Conservation (phyloP, 2,113 vertebrate genomes). For the Antechinus flavipes region DNA sequence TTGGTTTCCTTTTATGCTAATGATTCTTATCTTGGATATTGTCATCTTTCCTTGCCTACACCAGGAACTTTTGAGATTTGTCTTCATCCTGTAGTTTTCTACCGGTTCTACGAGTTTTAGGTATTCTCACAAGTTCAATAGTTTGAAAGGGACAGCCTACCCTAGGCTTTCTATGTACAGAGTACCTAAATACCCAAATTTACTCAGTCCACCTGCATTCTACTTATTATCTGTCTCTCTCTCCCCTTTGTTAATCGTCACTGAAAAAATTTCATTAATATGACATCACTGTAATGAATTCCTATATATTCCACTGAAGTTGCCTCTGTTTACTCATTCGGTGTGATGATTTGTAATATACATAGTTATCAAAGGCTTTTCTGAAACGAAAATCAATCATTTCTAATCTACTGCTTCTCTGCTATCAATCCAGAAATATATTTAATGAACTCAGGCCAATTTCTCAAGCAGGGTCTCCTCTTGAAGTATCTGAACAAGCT, state of each 20-base stretch:
- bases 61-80: not conserved
- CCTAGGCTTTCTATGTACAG: not conserved
- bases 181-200: not conserved
- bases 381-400: not conserved
- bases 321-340: not conserved
- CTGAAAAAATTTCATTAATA: conserved; percentile 20
- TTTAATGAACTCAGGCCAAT: not conserved
- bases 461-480: not conserved
- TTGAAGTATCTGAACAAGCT: not conserved
- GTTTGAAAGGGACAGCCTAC: fast-evolving
- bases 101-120: not conserved
- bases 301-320: not conserved
- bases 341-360: not conserved
- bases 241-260: not conserved
- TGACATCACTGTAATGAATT: conserved; percentile 36
- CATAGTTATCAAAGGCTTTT: not conserved
- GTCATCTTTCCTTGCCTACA: not conserved
- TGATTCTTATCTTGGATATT: conserved; percentile 11
- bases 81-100: not conserved
- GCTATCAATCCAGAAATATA: not conserved
- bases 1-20: conserved; percentile 34
- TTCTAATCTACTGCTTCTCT: not conserved
- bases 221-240: conserved; percentile 1
- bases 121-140: not conserved
- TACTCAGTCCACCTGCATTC: not conserved